These are phyloP conservation scores for Sebastes nivosus DNA, from an alignment of 2,797 vertebrate genomes.

Conservation along the genomic window DNA sequence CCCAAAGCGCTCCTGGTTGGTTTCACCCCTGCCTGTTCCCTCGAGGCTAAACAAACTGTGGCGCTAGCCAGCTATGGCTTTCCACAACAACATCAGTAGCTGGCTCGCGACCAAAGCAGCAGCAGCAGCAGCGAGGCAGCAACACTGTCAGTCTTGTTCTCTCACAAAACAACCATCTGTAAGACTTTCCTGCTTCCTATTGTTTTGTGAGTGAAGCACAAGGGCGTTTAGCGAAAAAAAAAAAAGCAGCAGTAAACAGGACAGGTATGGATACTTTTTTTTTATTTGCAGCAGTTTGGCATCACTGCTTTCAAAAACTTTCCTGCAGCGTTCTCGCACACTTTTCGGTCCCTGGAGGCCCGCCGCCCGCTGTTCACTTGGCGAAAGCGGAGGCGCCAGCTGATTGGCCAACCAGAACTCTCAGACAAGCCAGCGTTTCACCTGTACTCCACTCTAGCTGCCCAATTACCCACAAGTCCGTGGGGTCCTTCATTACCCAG, in stretches of 20 bases:
- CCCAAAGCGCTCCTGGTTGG: conserved; percentile 46
- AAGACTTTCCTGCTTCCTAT: conserved; percentile 33
- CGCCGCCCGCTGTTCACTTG: conserved; percentile 57
- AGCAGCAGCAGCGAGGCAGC: conserved; percentile 10
- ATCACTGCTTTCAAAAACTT: conserved; percentile 67
- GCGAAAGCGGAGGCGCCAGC: conserved; percentile 60
- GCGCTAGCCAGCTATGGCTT: conserved; percentile 34
- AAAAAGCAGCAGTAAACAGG: conserved; percentile 41
- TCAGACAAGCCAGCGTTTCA: conserved; percentile 72
- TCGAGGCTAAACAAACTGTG: conserved; percentile 61
- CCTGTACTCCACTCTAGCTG: conserved; percentile 79
- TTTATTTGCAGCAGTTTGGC: conserved; percentile 57
- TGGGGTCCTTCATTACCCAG: conserved; percentile 79
- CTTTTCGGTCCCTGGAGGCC: conserved; percentile 64
- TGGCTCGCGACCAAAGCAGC: conserved; percentile 47
- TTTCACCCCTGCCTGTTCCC: conserved; percentile 54
- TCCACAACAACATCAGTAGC: conserved; percentile 54
- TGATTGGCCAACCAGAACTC: conserved; percentile 82
- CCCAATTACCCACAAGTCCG: conserved; percentile 82
- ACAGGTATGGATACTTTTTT: conserved; percentile 44
- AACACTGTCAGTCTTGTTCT: conserved; percentile 33
- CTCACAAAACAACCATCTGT: conserved; percentile 49
- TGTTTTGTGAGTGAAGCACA: conserved; percentile 28
- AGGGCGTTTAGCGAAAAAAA: conserved; percentile 14
- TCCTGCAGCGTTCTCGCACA: conserved; percentile 52